Evolutionary conservation across 2,888 invertebrate species (phyloP).

Genomic region (Bellardia pandia): DNA sequence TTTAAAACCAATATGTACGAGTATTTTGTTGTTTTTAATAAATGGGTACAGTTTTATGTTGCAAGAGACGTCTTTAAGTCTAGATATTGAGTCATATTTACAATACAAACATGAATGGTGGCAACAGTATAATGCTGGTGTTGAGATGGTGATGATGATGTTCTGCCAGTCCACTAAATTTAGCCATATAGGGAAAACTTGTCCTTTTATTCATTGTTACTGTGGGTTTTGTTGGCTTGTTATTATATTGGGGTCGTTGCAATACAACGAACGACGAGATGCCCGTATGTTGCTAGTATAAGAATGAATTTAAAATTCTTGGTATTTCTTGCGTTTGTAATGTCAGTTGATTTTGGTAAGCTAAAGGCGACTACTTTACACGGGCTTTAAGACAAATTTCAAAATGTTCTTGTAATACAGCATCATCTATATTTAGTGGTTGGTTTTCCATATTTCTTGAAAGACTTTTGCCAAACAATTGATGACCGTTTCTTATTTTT

Average conservation of each 20-base stretch:
- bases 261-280: conserved; percentile 14
- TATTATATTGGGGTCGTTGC: conserved; percentile 1
- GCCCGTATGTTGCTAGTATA: conserved; percentile 1
- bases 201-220: conserved; percentile 12
- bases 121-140: conserved; percentile 18
- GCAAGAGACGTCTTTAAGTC: conserved; percentile 58
- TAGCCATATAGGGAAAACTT: conserved; percentile 8
- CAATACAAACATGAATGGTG: conserved; percentile 43
- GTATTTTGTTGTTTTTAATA: neutral
- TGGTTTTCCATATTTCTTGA: too few relatives aligned
- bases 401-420: neutral
- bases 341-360: neutral
- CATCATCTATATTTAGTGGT: too few relatives aligned
- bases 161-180: conserved; percentile 8
- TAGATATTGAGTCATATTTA: conserved; percentile 62
- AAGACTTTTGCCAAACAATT: too few relatives aligned
- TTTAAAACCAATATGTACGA: conserved; percentile 32
- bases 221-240: conserved; percentile 9
- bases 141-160: conserved; percentile 10
- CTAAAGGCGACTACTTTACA: neutral
- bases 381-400: neutral
- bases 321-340: conserved; percentile 10
- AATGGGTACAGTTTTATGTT: conserved; percentile 57
- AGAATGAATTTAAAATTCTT: conserved; percentile 39
- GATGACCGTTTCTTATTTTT: too few relatives aligned